These are phyloP conservation scores for Chaetodon auriga DNA, from an alignment of 2,113 vertebrate genomes.

Conservation along the genomic window DNA sequence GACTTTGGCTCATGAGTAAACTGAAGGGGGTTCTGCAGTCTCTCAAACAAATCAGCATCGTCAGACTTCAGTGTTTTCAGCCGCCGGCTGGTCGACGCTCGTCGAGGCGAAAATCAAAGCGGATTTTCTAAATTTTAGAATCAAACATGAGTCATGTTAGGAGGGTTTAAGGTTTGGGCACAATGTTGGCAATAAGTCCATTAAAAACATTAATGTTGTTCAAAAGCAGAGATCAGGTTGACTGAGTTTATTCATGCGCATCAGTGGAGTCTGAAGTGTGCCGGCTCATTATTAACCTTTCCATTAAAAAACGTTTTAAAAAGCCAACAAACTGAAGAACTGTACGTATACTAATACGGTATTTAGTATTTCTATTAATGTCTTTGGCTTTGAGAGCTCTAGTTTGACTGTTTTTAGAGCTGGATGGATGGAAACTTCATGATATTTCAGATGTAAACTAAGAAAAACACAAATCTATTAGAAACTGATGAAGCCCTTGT, in stretches of 20 bases:
- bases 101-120: neutral
- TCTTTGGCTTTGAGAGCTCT: neutral
- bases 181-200: neutral
- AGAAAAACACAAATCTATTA: neutral
- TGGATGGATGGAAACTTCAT: too few relatives aligned
- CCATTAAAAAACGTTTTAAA: neutral
- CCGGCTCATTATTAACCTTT: neutral
- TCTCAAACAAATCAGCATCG: constrained; percentile 2
- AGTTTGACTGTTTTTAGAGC: neutral
- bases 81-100: neutral
- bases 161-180: neutral
- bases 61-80: neutral
- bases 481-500: too few relatives aligned
- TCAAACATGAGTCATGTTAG: constrained; percentile 20
- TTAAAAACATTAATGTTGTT: too few relatives aligned
- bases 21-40: constrained; percentile 66
- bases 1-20: constrained; percentile 81
- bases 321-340: neutral
- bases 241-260: neutral
- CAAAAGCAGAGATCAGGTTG: neutral
- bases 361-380: neutral
- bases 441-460: neutral
- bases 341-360: too few relatives aligned
- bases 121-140: neutral
- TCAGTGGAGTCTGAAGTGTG: neutral